A percentile compares a stretch with the other conserved stretches of the same genome.
These are phyloP conservation scores for Tarsius wallacei DNA, from an alignment of 2,797 vertebrate species.

Conservation along the genomic window DNA sequence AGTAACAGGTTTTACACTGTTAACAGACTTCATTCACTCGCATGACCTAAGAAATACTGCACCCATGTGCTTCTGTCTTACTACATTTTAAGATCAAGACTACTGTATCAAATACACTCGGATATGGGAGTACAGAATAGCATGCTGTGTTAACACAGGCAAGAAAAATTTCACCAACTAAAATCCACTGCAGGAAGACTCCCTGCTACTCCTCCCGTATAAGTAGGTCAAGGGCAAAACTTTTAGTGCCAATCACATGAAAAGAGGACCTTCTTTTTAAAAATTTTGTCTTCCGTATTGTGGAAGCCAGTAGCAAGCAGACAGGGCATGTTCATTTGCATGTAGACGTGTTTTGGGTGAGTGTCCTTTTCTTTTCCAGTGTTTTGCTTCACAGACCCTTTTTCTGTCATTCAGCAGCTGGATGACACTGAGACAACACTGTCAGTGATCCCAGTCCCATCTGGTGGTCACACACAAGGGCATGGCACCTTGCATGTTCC, in stretches of 20 bases:
- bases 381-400: conserved; percentile 56
- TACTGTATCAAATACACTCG: not conserved
- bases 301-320: not conserved
- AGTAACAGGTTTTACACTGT: not conserved
- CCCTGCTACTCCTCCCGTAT: not conserved
- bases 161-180: not conserved
- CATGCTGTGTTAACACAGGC: not conserved
- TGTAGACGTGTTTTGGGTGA: not conserved
- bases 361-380: not conserved
- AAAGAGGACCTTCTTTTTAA: not conserved
- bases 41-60: not conserved
- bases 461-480: conserved; percentile 64
- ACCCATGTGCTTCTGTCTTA: not conserved
- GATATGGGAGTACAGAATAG: not conserved
- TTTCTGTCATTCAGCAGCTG: not conserved
- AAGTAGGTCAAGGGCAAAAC: not conserved
- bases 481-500: conserved; percentile 51
- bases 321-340: not conserved
- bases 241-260: not conserved
- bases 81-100: not conserved
- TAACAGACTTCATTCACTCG: not conserved
- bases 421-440: conserved; percentile 20
- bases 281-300: not conserved
- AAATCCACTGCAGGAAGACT: not conserved
- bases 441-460: conserved; percentile 60